Percentiles rank a stretch among this genome's conserved stretches.
These are phyloP conservation scores for Stegana nigrithorax DNA, from an alignment of 2,888 invertebrate species.

Conservation along the genomic window DNA sequence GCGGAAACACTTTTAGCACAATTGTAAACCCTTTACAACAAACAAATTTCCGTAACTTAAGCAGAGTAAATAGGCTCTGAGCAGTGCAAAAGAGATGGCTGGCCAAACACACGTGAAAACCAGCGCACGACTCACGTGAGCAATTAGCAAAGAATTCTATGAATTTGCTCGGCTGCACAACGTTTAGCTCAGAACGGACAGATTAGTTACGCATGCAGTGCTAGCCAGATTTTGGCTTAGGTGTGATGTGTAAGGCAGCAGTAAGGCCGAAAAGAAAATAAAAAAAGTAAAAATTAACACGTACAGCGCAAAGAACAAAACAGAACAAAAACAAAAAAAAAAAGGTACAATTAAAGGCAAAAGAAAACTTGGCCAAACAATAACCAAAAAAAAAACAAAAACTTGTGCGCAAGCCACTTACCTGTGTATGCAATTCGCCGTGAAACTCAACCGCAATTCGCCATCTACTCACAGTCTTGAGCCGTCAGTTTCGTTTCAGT, in stretches of 20 bases:
- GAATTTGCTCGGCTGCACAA: too few relatives aligned
- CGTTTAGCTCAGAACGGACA: too few relatives aligned
- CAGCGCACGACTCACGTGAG: not conserved
- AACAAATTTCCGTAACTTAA: not conserved
- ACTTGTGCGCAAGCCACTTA: too few relatives aligned
- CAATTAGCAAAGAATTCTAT: not conserved
- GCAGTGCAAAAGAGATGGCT: not conserved
- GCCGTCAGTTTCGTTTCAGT: slow-evolving; percentile 14
- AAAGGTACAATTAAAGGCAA: too few relatives aligned
- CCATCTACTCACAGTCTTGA: not conserved
- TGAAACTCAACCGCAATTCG: slow-evolving; percentile 22
- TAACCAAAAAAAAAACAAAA: too few relatives aligned
- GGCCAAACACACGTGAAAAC: not conserved
- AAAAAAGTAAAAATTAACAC: not conserved
- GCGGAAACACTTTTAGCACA: slow-evolving; percentile 6
- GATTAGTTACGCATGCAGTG: too few relatives aligned
- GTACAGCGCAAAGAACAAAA: not conserved
- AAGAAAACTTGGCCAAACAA: too few relatives aligned
- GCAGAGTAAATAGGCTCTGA: not conserved
- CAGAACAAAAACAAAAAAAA: not conserved
- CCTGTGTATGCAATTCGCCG: slow-evolving; percentile 33
- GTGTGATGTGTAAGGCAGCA: not conserved
- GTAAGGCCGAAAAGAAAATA: not conserved
- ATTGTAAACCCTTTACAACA: too few relatives aligned
- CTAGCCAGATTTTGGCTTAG: not conserved